A percentile compares a stretch with the other conserved stretches of the same genome.
phyloP scores from a whole-genome alignment of 2,888 invertebrate genomes.

The Tipula vernalis region DNA sequence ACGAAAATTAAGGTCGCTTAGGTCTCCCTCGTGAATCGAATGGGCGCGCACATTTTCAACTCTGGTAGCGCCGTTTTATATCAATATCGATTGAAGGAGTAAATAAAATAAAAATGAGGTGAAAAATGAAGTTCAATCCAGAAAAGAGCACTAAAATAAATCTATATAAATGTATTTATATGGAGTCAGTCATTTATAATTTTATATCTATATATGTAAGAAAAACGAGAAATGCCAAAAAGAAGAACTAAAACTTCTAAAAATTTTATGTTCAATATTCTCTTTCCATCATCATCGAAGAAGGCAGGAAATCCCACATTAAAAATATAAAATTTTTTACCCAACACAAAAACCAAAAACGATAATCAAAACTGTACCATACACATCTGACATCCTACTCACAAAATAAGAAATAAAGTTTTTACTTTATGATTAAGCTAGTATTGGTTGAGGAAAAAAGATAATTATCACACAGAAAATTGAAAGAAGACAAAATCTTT shows the following conservation, averaged over 20 bases:
- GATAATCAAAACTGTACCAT: background rate
- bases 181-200: background rate
- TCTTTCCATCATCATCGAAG: background rate
- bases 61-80: background rate
- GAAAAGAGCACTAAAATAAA: background rate
- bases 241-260: background rate
- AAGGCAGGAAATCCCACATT: conserved; percentile 10
- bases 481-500: background rate
- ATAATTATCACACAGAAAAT: conserved; percentile 8
- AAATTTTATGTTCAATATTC: background rate
- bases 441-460: background rate
- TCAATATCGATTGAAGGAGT: background rate
- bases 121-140: background rate
- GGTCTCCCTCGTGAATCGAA: background rate
- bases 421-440: background rate
- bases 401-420: background rate
- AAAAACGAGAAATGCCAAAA: background rate
- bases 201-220: background rate
- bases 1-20: background rate
- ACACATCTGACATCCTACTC: conserved; percentile 8
- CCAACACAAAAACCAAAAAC: background rate
- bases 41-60: background rate
- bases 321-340: background rate
- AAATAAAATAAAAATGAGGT: background rate
- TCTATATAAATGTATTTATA: background rate